These are phyloP conservation scores for Acrobasis repandana DNA, from an alignment of 2,888 invertebrate genomes.

Conservation along the genomic window DNA sequence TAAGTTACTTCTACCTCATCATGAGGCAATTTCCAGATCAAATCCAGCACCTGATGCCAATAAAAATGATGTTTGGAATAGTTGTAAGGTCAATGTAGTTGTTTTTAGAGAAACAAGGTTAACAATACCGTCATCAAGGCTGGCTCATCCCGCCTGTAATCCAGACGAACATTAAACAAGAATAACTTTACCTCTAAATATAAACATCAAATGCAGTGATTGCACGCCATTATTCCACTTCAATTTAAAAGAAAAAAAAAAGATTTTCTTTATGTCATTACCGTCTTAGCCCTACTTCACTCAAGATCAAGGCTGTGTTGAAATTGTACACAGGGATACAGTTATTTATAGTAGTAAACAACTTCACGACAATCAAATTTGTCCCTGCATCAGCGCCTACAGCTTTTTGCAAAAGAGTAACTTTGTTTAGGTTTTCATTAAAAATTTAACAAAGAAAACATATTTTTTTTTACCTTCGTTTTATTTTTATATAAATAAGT, in stretches of 20 bases:
- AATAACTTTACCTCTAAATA: constrained; percentile 54
- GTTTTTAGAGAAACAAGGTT: constrained; percentile 70
- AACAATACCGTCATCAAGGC: constrained; percentile 78
- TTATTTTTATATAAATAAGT: no score
- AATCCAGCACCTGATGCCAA: constrained; percentile 35
- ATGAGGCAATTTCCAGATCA: neutral
- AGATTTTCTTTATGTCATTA: constrained; percentile 5
- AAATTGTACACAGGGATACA: constrained; percentile 5
- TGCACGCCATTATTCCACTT: neutral
- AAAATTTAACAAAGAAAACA: no score
- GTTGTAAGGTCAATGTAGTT: constrained; percentile 55
- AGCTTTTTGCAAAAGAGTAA: neutral
- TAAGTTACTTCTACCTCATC: no score
- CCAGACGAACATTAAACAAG: constrained; percentile 49
- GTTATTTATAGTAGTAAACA: constrained; percentile 4
- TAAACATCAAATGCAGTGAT: constrained; percentile 29
- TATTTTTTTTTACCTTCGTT: no score
- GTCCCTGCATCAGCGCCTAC: neutral
- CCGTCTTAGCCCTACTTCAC: constrained; percentile 1
- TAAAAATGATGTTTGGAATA: constrained; percentile 50
- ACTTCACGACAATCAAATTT: constrained; percentile 1
- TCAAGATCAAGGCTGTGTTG: constrained; percentile 9
- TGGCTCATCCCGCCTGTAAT: constrained; percentile 58
- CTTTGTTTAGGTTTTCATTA: no score
- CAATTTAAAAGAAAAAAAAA: constrained; percentile 2